Base-by-base conservation (phyloP, 2,113 vertebrate species). In the Orientallactaga bullata region DNA sequence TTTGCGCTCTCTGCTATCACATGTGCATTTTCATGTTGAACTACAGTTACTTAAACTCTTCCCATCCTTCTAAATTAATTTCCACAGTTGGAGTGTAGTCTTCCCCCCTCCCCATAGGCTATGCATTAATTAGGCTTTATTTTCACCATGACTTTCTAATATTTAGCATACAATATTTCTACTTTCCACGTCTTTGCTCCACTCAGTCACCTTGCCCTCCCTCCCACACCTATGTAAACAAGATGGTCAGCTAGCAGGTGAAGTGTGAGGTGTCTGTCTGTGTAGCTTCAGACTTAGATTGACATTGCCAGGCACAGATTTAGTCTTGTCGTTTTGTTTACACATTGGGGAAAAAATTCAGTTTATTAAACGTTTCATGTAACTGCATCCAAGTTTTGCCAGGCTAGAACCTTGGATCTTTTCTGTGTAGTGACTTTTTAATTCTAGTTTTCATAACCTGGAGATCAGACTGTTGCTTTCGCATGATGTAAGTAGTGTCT, bases 311-410 rank as follows among this genome's bases (percentile, higher is more conserved):
- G 98, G 96, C 98, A 98, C 98, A 98, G 98, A 98, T 97, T 98
- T 98, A 97, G 98, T 98, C 97, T 98, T 96, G 98, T 98, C 97
- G 95, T 98, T 98, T 98, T 98, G 98, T 99, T 98, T 98, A 98
- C 98, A 98, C 97, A 98, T 98, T 79, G 5, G 95, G 97, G 98
- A 83, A 47, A 86, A 97, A 96, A 93, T 97, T 97, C 97, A 97
- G 98, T 98, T 98, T 98, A 98, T 98, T 98, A 98, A 98, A 97
- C 96, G 98, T 98, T 98, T 98, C 98, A 98, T 98, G 98, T 98
- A 98, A 98, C 97, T 98, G 97, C 98, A 98, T 98, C 98, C 98
- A 98, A 98, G 98, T 98, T 98, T 98, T 98, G 96, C 98, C 98
- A 98, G 97, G 97, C 98, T 98, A 98, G 98, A 96, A 98, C 98